A percentile compares a stretch with the other conserved stretches of the same genome.
These are phyloP conservation scores for Amblyopsis rosae DNA, from an alignment of 2,113 vertebrate species.

Conservation along the genomic window DNA sequence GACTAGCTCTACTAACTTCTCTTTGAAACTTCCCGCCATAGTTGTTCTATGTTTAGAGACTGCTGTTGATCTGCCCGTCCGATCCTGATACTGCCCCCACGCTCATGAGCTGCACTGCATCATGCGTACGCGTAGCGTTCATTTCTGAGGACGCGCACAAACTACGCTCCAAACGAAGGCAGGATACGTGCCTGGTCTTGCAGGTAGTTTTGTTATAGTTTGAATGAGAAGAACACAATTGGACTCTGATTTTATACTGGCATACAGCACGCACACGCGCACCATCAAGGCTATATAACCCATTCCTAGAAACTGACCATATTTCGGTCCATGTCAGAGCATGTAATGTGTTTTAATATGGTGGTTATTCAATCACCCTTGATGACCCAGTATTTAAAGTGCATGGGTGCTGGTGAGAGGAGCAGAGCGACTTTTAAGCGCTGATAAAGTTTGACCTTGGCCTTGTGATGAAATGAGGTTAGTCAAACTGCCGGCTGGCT, in stretches of 20 bases:
- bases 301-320: neutral
- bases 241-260: neutral
- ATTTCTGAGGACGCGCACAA: too few species aligned
- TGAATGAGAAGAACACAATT: too few species aligned
- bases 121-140: too few species aligned
- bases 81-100: too few species aligned
- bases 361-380: neutral
- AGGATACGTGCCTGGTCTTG: too few species aligned
- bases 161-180: too few species aligned
- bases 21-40: too few species aligned
- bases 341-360: constrained; percentile 24
- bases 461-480: constrained; percentile 18
- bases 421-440: constrained; percentile 22
- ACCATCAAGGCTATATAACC: constrained; percentile 5
- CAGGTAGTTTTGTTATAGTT: too few species aligned
- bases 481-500: neutral
- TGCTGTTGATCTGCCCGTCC: too few species aligned
- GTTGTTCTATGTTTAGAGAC: too few species aligned
- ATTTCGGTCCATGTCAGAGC: constrained; percentile 6
- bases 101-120: too few species aligned
- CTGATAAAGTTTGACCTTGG: constrained; percentile 11
- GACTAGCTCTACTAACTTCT: too few species aligned
- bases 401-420: constrained; percentile 11
- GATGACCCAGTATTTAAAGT: constrained; percentile 23
- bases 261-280: neutral